A percentile compares a stretch with the other conserved stretches of the same genome.
Evolutionary conservation across 2,113 vertebrate species (phyloP).

Genomic region (Greenwoodochromis staneri): DNA sequence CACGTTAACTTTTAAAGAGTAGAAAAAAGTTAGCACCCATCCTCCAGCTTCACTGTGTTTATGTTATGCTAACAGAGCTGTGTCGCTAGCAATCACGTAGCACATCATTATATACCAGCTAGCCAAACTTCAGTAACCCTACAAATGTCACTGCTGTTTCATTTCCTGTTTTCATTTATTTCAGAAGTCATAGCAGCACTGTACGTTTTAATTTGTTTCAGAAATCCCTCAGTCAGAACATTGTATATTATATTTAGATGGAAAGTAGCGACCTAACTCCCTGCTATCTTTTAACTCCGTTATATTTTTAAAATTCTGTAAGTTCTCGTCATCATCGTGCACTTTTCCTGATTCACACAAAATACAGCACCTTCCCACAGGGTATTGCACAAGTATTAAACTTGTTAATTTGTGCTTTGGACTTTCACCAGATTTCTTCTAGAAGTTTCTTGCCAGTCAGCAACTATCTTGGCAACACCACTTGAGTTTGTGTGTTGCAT

Average conservation of each 20-base stretch:
- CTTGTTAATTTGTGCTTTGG: neutral
- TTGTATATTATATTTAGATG: neutral
- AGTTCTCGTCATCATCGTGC: neutral
- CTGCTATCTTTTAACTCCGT: neutral
- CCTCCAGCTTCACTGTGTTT: neutral
- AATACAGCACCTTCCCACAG: neutral
- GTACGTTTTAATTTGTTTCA: neutral
- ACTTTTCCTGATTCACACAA: neutral
- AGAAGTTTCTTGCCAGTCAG: neutral
- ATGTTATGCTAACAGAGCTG: neutral
- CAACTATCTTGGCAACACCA: neutral
- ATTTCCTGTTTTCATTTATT: neutral
- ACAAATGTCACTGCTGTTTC: neutral
- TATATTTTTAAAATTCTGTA: neutral
- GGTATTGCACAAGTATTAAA: neutral
- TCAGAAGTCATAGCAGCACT: neutral
- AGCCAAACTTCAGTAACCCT: neutral
- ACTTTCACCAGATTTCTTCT: neutral
- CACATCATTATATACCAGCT: neutral
- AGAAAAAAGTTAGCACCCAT: neutral
- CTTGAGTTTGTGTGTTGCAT: neutral
- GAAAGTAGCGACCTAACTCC: neutral
- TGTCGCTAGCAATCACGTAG: neutral
- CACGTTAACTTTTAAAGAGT: neutral
- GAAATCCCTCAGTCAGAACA: neutral